These are phyloP conservation scores for Athalia cordata DNA, from an alignment of 2,888 invertebrate species.

Conservation along the genomic window DNA sequence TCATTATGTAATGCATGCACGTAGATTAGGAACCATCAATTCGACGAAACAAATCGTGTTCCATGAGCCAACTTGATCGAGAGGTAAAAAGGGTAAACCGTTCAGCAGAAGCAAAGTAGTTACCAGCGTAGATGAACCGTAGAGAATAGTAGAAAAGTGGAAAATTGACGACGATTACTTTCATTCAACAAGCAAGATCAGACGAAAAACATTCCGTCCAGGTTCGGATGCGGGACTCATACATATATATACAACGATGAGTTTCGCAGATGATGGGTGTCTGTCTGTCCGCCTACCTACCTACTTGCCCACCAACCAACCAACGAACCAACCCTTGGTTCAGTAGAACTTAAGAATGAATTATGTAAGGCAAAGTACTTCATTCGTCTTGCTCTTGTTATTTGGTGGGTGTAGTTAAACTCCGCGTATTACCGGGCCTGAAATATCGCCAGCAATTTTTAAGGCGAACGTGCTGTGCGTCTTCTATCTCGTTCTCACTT, in stretches of 20 bases:
- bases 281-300: not conserved
- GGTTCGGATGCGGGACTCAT: not conserved
- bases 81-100: constrained; percentile 15
- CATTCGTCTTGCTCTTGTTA: constrained; percentile 70
- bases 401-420: constrained; percentile 67
- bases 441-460: constrained; percentile 68
- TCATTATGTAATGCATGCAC: not conserved
- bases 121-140: constrained; percentile 17
- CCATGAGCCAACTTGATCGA: constrained; percentile 17
- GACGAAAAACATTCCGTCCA: constrained; percentile 44
- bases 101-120: constrained; percentile 16
- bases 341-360: constrained; percentile 64
- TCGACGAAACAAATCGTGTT: constrained; percentile 14
- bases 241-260: constrained; percentile 11
- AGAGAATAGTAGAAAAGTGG: constrained; percentile 45
- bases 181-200: constrained; percentile 65
- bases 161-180: constrained; percentile 60
- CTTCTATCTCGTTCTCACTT: not conserved
- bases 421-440: constrained; percentile 64
- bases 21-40: constrained; percentile 15
- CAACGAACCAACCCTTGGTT: constrained; percentile 44
- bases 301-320: constrained; percentile 34
- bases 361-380: constrained; percentile 70
- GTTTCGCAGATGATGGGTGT: constrained; percentile 26
- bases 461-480: constrained; percentile 61